A percentile compares a stretch with the other conserved stretches of the same genome.
Conservation (phyloP, 2,113 vertebrate genomes). For the Menura novaehollandiae region DNA sequence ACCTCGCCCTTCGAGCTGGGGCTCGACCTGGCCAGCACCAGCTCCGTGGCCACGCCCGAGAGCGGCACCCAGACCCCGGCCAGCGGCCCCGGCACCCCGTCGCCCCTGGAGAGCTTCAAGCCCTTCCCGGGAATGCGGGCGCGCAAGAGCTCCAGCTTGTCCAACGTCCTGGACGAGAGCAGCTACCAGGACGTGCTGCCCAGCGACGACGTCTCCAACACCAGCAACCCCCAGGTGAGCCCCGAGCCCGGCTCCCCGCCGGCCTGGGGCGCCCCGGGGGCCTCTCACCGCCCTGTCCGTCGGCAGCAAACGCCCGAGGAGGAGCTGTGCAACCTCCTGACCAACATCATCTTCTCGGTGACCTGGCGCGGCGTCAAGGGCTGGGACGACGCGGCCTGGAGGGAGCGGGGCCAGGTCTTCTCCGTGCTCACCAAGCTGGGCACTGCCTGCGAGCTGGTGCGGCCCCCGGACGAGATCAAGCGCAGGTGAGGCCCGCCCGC, state of each 20-base stretch:
- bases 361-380: slow-evolving; percentile 88
- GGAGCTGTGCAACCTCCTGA: slow-evolving; percentile 95
- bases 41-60: slow-evolving; percentile 47
- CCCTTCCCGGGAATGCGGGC: slow-evolving; percentile 72
- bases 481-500: slow-evolving; percentile 75
- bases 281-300: fast-evolving
- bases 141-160: slow-evolving; percentile 93
- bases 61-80: slow-evolving; percentile 75
- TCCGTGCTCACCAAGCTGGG: slow-evolving; percentile 96
- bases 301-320: slow-evolving; percentile 89
- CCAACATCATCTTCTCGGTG: slow-evolving; percentile 92
- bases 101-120: slow-evolving; percentile 82
- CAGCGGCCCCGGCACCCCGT: slow-evolving; percentile 84
- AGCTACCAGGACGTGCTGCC: slow-evolving; percentile 82
- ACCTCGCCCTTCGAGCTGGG: slow-evolving; percentile 85
- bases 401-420: slow-evolving; percentile 94
- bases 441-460: slow-evolving; percentile 86
- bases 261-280: fast-evolving
- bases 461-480: slow-evolving; percentile 91
- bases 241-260: fast-evolving
- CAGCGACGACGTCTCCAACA: slow-evolving; percentile 87
- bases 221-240: slow-evolving; percentile 91
- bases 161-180: slow-evolving; percentile 90
- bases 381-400: slow-evolving; percentile 82
- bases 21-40: slow-evolving; percentile 71